Evolutionary conservation across 2,888 invertebrate genomes (phyloP).

Genomic region (Lordiphosa fenestrarum): DNA sequence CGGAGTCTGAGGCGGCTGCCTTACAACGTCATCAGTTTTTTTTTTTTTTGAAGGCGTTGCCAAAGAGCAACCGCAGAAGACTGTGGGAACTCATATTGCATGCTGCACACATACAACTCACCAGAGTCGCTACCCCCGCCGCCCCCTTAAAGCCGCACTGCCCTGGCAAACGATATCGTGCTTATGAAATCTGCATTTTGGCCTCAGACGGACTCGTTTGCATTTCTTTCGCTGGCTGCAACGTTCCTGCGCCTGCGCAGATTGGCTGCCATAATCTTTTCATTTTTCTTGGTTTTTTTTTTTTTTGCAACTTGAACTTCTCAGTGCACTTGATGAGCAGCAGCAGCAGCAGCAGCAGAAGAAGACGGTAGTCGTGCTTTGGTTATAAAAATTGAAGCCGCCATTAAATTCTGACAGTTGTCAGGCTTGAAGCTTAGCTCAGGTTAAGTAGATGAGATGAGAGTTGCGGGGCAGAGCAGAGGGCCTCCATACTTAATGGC

Average conservation of each 20-base stretch:
- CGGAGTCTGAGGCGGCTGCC: conserved; percentile 46
- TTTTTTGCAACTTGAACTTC: conserved; percentile 47
- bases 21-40: conserved; percentile 72
- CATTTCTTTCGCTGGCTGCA: conserved; percentile 45
- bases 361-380: conserved; percentile 70
- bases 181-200: conserved; percentile 71
- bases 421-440: conserved; percentile 46
- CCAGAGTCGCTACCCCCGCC: conserved; percentile 1
- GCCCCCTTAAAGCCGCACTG: not conserved
- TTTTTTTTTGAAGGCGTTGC: conserved; percentile 59
- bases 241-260: conserved; percentile 33
- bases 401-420: conserved; percentile 76
- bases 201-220: conserved; percentile 56
- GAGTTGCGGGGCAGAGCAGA: conserved; percentile 1
- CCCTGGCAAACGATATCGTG: conserved; percentile 55
- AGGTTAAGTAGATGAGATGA: conserved; percentile 7
- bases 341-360: conserved; percentile 12
- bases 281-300: conserved; percentile 18
- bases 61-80: conserved; percentile 67
- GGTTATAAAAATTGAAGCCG: conserved; percentile 75
- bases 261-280: conserved; percentile 64
- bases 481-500: too few relatives aligned
- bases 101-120: conserved; percentile 61
- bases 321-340: conserved; percentile 43
- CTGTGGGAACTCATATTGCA: conserved; percentile 74